These are phyloP conservation scores for Urosaurus nigricauda DNA, from an alignment of 2,797 vertebrate species.

Conservation along the genomic window DNA sequence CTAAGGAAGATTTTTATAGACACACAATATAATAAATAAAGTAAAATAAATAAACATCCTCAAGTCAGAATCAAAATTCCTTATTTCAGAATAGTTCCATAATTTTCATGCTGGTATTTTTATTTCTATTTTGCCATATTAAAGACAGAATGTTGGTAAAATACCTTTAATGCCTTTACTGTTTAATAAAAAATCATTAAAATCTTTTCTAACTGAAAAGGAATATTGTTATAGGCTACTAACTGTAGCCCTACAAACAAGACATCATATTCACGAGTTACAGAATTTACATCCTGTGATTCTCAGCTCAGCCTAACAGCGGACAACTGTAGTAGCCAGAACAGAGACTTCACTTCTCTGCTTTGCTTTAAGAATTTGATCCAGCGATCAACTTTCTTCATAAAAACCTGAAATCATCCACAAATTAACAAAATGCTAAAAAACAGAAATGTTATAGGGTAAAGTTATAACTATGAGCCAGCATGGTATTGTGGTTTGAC, in stretches of 20 bases:
- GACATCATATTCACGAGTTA: slow-evolving; percentile 88
- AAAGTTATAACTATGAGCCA: too few relatives aligned
- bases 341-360: slow-evolving; percentile 72
- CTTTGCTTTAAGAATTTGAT: slow-evolving; percentile 70
- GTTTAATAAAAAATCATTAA: neutral
- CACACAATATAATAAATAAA: neutral
- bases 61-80: neutral
- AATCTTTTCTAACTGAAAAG: too few relatives aligned
- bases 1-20: neutral
- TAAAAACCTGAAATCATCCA: slow-evolving; percentile 54
- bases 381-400: slow-evolving; percentile 71
- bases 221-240: slow-evolving; percentile 85
- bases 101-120: neutral
- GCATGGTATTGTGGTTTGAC: too few relatives aligned
- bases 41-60: neutral
- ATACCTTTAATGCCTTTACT: neutral
- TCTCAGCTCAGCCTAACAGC: slow-evolving; percentile 76
- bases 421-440: slow-evolving; percentile 31
- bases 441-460: too few relatives aligned
- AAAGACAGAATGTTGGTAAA: neutral
- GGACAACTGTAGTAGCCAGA: slow-evolving; percentile 73
- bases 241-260: slow-evolving; percentile 84
- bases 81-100: neutral
- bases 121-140: neutral
- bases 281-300: slow-evolving; percentile 76